Base-by-base conservation (phyloP, 2,113 vertebrate species). In the Psittacula cyanocephala region DNA sequence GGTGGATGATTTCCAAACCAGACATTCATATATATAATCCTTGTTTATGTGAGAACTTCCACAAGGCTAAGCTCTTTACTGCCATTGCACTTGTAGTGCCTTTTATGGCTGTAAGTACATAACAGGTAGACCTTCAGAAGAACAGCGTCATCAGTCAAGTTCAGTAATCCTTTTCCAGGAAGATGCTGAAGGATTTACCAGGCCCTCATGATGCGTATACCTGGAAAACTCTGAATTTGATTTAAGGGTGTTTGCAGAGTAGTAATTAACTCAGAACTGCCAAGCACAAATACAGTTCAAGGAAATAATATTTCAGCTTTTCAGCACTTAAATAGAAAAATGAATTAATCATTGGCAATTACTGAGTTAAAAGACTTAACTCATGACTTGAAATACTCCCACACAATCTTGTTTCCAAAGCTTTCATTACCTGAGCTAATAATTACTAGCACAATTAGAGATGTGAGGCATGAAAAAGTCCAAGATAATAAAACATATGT, bases 331-430 rank as follows among this genome's bases (percentile, higher is more conserved):
- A 95, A 94, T 53, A 25, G 67, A 95, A 97, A 97, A 97, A 95
- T 76, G 37, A 96, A 97, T 98, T 97, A 95, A 97, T 97, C 92
- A 92, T 68, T 97, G 96, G 97, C 92, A 98, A 96, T 96, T 97
- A 96, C 80, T 96, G 96, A 97, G 97, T 98, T 98, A 98, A 98
- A 93, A 96, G 96, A 93, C 90, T 94, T 97, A 96, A 96, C 92
- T 97, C 96, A 95, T 93, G 76, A 94, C 87, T 91, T 96, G 49
- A 97, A 96, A 93, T 94, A 87, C 95, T 97, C 97, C 97, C 92
- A 97, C 60, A 27, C 95, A 98, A 93, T 96, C 91, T 95, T 90
- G 67, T 93, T 97, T 96, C 97, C 84, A 97, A 96, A 94, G 89
- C 93, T 94, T 96, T 97, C 91, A 97, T 97, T 97, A 97, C 96